Evolutionary conservation across 2,888 invertebrate genomes (phyloP).

Genomic region (Proisotoma minuta): DNA sequence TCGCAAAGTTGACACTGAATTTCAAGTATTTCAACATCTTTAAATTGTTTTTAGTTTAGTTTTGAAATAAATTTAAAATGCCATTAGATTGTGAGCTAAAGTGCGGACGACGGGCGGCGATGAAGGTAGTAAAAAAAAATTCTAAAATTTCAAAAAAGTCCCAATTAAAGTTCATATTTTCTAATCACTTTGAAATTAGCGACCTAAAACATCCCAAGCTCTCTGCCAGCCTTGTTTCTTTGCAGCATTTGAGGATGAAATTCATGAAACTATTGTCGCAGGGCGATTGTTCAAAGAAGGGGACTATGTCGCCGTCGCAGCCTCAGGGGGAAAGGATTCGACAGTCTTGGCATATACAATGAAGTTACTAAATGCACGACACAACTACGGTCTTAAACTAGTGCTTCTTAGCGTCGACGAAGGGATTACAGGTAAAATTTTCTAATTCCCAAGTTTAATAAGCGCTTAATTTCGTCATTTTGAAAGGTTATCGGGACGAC

Average conservation of each 20-base stretch:
- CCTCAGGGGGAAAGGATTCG: constrained; percentile 93
- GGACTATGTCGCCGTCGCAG: constrained; percentile 85
- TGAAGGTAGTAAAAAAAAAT: constrained; percentile 37
- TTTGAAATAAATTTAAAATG: background rate
- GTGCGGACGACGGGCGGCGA: constrained; percentile 39
- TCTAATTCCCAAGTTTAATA: background rate
- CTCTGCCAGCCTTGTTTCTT: constrained; percentile 94
- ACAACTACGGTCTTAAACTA: constrained; percentile 84
- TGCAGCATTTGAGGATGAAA: constrained; percentile 87
- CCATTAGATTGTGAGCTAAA: constrained; percentile 25
- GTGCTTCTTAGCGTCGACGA: constrained; percentile 94
- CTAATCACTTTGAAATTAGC: constrained; percentile 54
- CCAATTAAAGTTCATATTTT: background rate
- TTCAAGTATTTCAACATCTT: background rate
- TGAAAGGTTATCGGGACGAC: constrained; percentile 80
- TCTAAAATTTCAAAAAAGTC: background rate
- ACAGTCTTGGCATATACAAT: constrained; percentile 93
- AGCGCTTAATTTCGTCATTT: constrained; percentile 8
- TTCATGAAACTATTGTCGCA: constrained; percentile 81
- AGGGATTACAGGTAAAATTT: constrained; percentile 73
- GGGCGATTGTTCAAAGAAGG: constrained; percentile 76
- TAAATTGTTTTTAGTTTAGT: background rate
- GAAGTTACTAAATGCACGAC: constrained; percentile 81
- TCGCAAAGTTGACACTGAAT: no score
- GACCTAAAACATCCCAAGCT: constrained; percentile 85